These are phyloP conservation scores for Cynoglossus semilaevis DNA, from an alignment of 2,113 vertebrate species.

Conservation along the genomic window DNA sequence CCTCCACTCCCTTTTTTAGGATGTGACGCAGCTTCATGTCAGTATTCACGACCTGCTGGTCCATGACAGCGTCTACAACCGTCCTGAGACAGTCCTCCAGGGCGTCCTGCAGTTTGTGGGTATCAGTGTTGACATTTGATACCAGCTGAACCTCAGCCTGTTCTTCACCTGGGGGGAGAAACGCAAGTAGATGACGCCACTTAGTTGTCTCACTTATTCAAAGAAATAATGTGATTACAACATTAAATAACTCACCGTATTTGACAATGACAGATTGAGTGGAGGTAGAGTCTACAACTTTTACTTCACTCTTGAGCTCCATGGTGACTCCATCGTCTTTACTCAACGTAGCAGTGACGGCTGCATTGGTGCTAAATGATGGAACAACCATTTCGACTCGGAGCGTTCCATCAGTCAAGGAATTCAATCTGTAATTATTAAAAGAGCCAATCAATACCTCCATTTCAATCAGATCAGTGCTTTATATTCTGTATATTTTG, in stretches of 20 bases:
- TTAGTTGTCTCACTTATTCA: constrained; percentile 1
- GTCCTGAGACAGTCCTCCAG: constrained; percentile 60
- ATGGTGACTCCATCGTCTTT: constrained; percentile 66
- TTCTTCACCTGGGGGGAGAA: constrained; percentile 76
- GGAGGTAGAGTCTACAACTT: constrained; percentile 72
- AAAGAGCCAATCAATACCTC: constrained; percentile 12
- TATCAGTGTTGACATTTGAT: constrained; percentile 76
- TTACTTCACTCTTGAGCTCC: constrained; percentile 80
- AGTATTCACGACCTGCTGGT: constrained; percentile 82
- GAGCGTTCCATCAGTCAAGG: constrained; percentile 70
- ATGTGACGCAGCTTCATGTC: constrained; percentile 87
- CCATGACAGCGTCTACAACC: constrained; percentile 71
- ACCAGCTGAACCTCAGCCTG: constrained; percentile 82
- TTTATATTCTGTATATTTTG: background rate
- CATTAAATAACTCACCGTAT: constrained; percentile 73
- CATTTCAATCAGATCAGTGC: background rate
- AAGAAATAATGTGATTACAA: constrained; percentile 1
- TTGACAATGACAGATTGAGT: constrained; percentile 77
- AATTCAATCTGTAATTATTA: constrained; percentile 68
- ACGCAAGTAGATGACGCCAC: constrained; percentile 13
- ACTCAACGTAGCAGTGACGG: constrained; percentile 71
- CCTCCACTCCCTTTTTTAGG: constrained; percentile 80
- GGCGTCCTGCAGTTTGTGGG: constrained; percentile 69
- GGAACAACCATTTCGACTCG: constrained; percentile 79
- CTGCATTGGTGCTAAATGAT: constrained; percentile 76